phyloP scores from a whole-genome alignment of 2,113 vertebrate genomes.

The Oryzias woworae region DNA sequence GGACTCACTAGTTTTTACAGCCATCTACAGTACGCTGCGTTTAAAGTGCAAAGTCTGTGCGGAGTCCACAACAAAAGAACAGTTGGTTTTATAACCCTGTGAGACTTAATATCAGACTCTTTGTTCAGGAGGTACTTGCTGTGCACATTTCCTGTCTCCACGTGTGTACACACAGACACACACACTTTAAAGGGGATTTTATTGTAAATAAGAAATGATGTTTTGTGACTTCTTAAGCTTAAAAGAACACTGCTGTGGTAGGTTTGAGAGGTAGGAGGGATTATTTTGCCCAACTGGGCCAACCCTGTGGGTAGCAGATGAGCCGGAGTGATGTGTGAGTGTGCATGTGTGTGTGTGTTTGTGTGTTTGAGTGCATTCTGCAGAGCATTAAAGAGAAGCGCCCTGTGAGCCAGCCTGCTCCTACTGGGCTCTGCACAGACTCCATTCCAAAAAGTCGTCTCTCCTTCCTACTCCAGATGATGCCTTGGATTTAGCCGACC shows the following conservation, averaged over 20 bases:
- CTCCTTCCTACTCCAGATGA: constrained; percentile 72
- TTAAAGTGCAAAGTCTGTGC: constrained; percentile 57
- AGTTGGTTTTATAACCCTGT: constrained; percentile 62
- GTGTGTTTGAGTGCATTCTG: constrained; percentile 41
- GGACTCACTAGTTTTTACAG: constrained; percentile 30
- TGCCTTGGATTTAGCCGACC: constrained; percentile 74
- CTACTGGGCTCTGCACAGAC: constrained; percentile 53
- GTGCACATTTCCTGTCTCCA: constrained; percentile 38
- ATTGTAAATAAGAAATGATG: constrained; percentile 12
- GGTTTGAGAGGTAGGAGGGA: constrained; percentile 80
- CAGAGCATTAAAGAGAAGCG: constrained; percentile 63
- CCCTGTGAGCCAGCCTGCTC: constrained; percentile 52
- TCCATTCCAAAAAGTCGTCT: constrained; percentile 53
- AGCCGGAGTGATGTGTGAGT: constrained; percentile 44
- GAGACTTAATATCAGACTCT: constrained; percentile 56
- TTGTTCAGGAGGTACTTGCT: constrained; percentile 45
- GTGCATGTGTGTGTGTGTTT: constrained; percentile 30
- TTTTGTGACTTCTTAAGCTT: constrained; percentile 72
- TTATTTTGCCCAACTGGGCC: constrained; percentile 75
- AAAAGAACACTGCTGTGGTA: constrained; percentile 80
- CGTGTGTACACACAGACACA: constrained; percentile 15
- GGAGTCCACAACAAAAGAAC: constrained; percentile 68
- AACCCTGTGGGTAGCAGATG: constrained; percentile 73
- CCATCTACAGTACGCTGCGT: constrained; percentile 36
- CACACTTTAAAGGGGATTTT: constrained; percentile 8